phyloP scores from a whole-genome alignment of 1,140 invertebrate genomes.

The Coboldia fuscipes region DNA sequence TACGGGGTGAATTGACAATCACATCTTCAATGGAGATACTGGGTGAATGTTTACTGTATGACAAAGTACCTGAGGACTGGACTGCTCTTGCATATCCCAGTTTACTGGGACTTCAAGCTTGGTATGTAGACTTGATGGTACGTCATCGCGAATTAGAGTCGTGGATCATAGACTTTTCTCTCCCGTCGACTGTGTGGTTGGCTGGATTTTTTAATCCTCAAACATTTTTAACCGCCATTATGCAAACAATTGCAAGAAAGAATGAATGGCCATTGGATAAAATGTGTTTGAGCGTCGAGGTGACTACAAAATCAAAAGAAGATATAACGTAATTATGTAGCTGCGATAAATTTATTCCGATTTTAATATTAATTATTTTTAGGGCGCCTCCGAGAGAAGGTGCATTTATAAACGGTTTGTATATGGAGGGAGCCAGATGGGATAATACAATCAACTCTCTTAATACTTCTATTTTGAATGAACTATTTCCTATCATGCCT shows the following conservation, averaged over 20 bases:
- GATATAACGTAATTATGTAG: constrained; percentile 25
- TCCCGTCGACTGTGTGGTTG: constrained; percentile 77
- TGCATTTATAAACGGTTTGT: constrained; percentile 75
- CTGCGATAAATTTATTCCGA: neutral
- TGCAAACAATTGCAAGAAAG: constrained; percentile 91
- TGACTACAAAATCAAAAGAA: constrained; percentile 78
- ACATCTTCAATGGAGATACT: constrained; percentile 83
- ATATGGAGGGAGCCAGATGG: constrained; percentile 92
- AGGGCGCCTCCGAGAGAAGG: constrained; percentile 71
- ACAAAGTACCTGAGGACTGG: constrained; percentile 69
- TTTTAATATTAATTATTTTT: constrained; percentile 5
- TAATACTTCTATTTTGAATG: constrained; percentile 67
- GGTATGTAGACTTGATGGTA: constrained; percentile 72
- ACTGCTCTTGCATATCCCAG: constrained; percentile 74
- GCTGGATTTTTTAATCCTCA: constrained; percentile 94
- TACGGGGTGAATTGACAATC: constrained; percentile 88
- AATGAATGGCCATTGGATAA: constrained; percentile 91
- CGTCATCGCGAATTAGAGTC: constrained; percentile 60
- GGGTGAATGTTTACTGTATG: constrained; percentile 67
- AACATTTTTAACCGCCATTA: constrained; percentile 90
- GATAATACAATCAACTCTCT: constrained; percentile 57
- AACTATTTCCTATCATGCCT: constrained; percentile 76
- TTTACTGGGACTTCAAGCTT: constrained; percentile 52
- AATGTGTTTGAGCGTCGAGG: constrained; percentile 88
- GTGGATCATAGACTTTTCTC: constrained; percentile 59